phyloP scores from a whole-genome alignment of 2,113 vertebrate species.

The Columba livia region DNA sequence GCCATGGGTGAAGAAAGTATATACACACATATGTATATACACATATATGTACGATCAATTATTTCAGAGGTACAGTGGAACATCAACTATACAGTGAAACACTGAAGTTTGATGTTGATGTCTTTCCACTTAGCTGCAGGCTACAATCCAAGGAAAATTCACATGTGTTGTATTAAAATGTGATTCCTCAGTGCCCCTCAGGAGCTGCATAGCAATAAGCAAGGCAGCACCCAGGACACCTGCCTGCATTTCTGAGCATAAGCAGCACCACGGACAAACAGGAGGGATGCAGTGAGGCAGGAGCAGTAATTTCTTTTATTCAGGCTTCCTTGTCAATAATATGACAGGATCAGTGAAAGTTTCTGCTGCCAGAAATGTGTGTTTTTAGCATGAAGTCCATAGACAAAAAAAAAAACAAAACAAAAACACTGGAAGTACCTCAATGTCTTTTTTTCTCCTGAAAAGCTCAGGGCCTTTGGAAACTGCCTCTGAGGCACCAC shows the following conservation, averaged over 20 bases:
- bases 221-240: neutral
- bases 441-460: neutral
- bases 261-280: neutral
- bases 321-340: neutral
- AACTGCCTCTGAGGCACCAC: neutral
- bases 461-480: neutral
- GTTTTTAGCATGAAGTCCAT: neutral
- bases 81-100: conserved; percentile 19
- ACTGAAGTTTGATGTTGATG: conserved; percentile 45
- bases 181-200: neutral
- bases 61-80: conserved; percentile 2
- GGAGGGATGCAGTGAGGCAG: neutral
- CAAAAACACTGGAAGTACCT: neutral
- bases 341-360: neutral
- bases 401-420: neutral
- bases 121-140: conserved; percentile 43
- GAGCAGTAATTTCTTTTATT: neutral
- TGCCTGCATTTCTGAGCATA: neutral
- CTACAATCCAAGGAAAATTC: conserved; percentile 62
- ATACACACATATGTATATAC: too few species aligned
- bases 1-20: neutral
- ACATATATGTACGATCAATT: neutral
- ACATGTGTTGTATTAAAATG: neutral
- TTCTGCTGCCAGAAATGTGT: neutral
- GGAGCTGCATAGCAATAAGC: conserved; percentile 1